A percentile compares a stretch with the other conserved stretches of the same genome.
phyloP scores from a whole-genome alignment of 2,113 vertebrate species.

The Eptesicus fuscus region DNA sequence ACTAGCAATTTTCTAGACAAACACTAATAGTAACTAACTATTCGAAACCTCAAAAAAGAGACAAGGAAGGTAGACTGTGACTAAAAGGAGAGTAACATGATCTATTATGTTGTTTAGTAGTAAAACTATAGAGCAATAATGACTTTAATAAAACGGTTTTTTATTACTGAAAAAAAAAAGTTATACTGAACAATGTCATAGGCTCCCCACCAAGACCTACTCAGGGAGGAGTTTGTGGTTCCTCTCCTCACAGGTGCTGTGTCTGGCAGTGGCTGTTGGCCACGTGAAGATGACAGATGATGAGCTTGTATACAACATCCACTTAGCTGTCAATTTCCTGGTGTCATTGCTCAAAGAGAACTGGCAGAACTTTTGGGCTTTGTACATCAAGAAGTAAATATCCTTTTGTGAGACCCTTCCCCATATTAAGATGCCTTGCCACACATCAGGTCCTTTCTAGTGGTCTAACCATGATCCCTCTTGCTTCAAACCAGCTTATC shows the following conservation, averaged over 20 bases:
- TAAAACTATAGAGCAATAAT: background rate
- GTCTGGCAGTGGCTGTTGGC: too few species aligned
- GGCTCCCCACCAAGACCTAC: too few species aligned
- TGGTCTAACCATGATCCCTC: background rate
- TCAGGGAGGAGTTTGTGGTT: too few species aligned
- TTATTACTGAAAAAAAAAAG: background rate
- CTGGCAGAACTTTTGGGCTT: too few species aligned
- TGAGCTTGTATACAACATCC: too few species aligned
- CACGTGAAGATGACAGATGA: too few species aligned
- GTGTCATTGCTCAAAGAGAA: too few species aligned
- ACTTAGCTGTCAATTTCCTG: too few species aligned
- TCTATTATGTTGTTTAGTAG: background rate
- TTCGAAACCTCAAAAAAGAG: background rate
- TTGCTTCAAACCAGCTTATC: background rate
- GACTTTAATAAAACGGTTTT: background rate
- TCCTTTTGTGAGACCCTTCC: constrained; percentile 76
- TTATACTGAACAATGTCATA: background rate
- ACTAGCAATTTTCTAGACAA: background rate
- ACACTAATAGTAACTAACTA: background rate
- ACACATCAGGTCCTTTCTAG: background rate
- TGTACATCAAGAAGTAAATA: constrained; percentile 80
- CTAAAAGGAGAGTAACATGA: background rate
- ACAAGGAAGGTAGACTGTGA: background rate
- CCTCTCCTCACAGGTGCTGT: too few species aligned
- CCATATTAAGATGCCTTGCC: background rate